Evolutionary conservation across 2,113 vertebrate genomes (phyloP), one percentile per base, ranked within the genome.

Genomic region (Tetrao urogallus): DNA sequence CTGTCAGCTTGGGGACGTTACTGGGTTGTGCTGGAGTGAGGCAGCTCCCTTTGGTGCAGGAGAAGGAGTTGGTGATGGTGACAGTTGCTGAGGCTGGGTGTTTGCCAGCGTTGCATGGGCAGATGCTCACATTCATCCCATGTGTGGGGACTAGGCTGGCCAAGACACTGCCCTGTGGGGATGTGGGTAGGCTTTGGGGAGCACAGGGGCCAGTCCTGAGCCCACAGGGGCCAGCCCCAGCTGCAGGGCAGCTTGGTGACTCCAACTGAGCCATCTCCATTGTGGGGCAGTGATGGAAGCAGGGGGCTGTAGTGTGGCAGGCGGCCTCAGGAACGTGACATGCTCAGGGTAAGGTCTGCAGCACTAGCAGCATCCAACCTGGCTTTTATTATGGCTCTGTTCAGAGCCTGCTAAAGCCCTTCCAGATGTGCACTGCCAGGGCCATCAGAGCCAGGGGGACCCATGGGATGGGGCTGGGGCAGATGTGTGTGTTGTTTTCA

Each of bases 371-470:
- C 64, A 88, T 40, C 92, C 78, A 89, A 92, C 94, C 96, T 97
- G 97, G 81, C 88, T 97, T 96, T 94, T 95, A 86, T 97, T 96
- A 97, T 93, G 74, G 84, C 73, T 67, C 72, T 60, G 50, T 91
- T 92, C 79, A 74, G 92, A 89, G 88, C 64, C 19, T 54, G 38
- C 88, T 92, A 95, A 96, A 95, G 67, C 93, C 91, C 84, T 97
- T 97, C 96, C 97, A 97, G 92, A 96, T 96, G 97, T 96, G 97
- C 82, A 66, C 56, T 91, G 66, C 43, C 34, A 72, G 91, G 82
- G 86, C 61, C 75, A 57, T 86, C 18, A 0, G 84, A 79, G 89
- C 63, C 2, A 1, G 50, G 42, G 42, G 71, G 34, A 76, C 71
- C 48, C 2, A 1, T 20, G 38, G 50, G 60, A 56, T 1, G 2